Percentiles rank a stretch among this genome's conserved stretches.
Conservation (phyloP, 2,113 vertebrate genomes). For the Astur gentilis region DNA sequence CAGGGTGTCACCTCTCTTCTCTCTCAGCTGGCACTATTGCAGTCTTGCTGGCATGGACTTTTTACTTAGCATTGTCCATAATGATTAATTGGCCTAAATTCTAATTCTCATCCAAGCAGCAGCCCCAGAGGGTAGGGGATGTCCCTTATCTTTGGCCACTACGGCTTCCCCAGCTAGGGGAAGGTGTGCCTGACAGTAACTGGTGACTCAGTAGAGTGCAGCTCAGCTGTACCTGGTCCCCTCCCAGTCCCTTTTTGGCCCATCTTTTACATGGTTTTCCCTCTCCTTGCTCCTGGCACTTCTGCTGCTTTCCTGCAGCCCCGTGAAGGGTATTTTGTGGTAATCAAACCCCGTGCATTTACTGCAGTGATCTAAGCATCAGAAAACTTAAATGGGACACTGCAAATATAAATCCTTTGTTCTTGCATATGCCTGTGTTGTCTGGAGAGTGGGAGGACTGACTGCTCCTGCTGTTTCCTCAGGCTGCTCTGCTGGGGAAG, state of each 20-base stretch:
- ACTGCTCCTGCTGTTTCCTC: background rate
- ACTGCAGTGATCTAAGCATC: background rate
- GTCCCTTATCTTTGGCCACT: background rate
- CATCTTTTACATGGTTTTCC: background rate
- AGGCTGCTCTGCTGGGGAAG: background rate
- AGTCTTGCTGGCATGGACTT: background rate
- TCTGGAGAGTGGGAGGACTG: background rate
- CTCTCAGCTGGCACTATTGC: background rate
- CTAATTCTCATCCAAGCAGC: background rate
- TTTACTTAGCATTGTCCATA: background rate
- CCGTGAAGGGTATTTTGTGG: background rate
- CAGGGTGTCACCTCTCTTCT: background rate
- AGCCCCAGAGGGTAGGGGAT: fast-evolving
- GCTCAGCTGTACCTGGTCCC: background rate
- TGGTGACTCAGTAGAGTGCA: fast-evolving
- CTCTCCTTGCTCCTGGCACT: background rate
- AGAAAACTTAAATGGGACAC: background rate
- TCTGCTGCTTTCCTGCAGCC: background rate
- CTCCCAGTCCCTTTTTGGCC: background rate
- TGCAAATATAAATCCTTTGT: background rate
- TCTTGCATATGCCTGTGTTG: background rate
- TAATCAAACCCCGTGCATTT: background rate
- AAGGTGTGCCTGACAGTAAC: fast-evolving
- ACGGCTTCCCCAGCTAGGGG: background rate
- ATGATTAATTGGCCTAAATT: background rate